phyloP scores from a whole-genome alignment of 2,797 vertebrate genomes.

The Lutra lutra region DNA sequence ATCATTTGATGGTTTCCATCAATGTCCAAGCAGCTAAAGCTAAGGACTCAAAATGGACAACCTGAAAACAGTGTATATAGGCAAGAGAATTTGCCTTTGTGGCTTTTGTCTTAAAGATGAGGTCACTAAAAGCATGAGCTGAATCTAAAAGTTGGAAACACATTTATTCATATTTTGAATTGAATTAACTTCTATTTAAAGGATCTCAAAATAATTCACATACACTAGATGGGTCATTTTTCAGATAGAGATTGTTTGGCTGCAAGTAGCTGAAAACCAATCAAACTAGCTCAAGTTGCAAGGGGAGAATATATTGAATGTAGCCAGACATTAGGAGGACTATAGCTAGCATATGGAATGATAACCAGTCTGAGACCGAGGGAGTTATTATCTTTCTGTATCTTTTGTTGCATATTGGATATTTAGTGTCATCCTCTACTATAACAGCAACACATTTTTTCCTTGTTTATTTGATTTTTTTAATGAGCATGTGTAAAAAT shows the following conservation, averaged over 20 bases:
- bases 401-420: not conserved
- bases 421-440: conserved; percentile 5
- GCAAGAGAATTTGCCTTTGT: conserved; percentile 8
- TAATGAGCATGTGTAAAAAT: not conserved
- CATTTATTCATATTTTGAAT: conserved; percentile 31
- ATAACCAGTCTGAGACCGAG: not conserved
- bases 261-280: conserved; percentile 9
- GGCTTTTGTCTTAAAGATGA: conserved; percentile 38
- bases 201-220: conserved; percentile 33
- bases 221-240: conserved; percentile 15
- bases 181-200: conserved; percentile 48
- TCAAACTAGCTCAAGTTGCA: not conserved
- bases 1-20: conserved; percentile 9
- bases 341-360: not conserved
- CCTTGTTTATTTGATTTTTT: not conserved
- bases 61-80: not conserved
- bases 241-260: not conserved
- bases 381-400: not conserved
- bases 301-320: not conserved
- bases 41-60: conserved; percentile 17
- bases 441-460: not conserved
- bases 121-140: not conserved
- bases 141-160: conserved; percentile 1
- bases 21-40: conserved; percentile 21
- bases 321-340: not conserved